Conservation (phyloP, 1,140 invertebrate species). For the Neuroterus valhalla region DNA sequence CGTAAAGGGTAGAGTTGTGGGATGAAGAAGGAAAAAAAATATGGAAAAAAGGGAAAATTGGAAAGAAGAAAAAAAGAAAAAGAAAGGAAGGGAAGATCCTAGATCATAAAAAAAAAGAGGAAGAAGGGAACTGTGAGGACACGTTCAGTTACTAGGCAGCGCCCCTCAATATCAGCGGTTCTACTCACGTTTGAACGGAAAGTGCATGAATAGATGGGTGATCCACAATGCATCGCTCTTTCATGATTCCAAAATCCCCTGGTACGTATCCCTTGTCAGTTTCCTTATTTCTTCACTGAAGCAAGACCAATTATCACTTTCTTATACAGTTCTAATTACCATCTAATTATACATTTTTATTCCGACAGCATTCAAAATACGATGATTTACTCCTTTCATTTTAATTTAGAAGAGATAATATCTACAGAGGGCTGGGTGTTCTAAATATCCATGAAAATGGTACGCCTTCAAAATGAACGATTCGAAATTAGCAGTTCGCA, state of each 20-base stretch:
- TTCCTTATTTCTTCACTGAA: conserved; percentile 48
- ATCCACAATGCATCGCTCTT: conserved; percentile 64
- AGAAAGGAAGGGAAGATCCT: conserved; percentile 39
- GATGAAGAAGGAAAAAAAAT: conserved; percentile 32
- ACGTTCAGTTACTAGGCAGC: conserved; percentile 74
- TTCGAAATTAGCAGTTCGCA: too few species aligned
- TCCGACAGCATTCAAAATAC: too few species aligned
- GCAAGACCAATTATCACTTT: conserved; percentile 41
- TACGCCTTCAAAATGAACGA: too few species aligned
- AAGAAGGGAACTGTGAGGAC: conserved; percentile 60
- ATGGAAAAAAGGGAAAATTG: conserved; percentile 38
- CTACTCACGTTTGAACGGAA: conserved; percentile 55
- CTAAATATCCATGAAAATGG: too few species aligned
- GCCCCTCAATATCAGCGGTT: conserved; percentile 63
- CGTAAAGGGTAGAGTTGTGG: background rate
- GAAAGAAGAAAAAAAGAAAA: conserved; percentile 39
- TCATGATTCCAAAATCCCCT: conserved; percentile 50
- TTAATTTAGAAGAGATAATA: too few species aligned
- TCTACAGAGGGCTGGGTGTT: too few species aligned
- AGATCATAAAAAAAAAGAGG: conserved; percentile 10
- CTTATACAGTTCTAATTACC: conserved; percentile 36
- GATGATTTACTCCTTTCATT: too few species aligned
- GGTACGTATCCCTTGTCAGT: conserved; percentile 33
- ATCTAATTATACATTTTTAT: background rate
- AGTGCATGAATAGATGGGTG: conserved; percentile 51